These are phyloP conservation scores for Pollenia amentaria DNA, from an alignment of 2,888 invertebrate genomes.

Conservation along the genomic window DNA sequence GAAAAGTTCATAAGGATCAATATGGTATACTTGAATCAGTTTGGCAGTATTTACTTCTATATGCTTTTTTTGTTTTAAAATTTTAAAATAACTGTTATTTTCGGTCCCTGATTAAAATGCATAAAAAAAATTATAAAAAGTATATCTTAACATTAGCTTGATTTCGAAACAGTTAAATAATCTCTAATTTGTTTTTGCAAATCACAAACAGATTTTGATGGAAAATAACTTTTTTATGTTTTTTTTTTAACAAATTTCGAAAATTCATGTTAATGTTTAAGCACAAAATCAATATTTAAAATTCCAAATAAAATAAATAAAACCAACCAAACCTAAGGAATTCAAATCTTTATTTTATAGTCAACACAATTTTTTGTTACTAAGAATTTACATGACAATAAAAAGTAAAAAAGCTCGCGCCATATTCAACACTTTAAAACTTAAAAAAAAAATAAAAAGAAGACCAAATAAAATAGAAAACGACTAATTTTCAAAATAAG, in stretches of 20 bases:
- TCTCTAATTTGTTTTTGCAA: background rate
- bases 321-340: background rate
- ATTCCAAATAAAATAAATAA: conserved; percentile 7
- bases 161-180: background rate
- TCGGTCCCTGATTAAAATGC: no score
- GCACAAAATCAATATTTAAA: conserved; percentile 8
- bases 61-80: no score
- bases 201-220: background rate
- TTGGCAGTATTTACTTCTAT: no score
- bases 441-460: background rate
- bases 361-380: background rate
- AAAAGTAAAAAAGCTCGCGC: conserved; percentile 60
- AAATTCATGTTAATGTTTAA: background rate
- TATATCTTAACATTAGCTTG: background rate
- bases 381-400: conserved; percentile 69
- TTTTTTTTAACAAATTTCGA: background rate
- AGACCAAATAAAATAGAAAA: background rate
- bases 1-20: no score
- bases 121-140: background rate
- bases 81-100: no score
- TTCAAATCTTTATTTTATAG: background rate
- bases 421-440: conserved; percentile 52
- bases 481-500: conserved; percentile 1
- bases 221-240: background rate
- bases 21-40: no score